A percentile compares a stretch with the other conserved stretches of the same genome.
phyloP scores from a whole-genome alignment of 2,797 vertebrate species.

The Brachymystax lenok region DNA sequence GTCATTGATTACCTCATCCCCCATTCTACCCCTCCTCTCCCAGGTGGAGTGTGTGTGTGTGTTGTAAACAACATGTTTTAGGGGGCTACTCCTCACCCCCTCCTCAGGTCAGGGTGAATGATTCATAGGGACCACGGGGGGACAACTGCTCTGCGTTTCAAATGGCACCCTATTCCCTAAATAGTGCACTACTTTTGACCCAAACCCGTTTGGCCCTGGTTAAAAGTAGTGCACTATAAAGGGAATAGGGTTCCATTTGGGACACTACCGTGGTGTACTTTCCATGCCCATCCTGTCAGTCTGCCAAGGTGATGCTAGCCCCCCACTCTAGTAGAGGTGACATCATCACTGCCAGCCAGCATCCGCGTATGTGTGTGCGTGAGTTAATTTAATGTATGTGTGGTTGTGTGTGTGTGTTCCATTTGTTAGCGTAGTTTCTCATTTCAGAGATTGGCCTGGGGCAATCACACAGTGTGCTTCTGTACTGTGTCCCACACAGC shows the following conservation, averaged over 20 bases:
- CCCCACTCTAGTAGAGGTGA: slow-evolving; percentile 54
- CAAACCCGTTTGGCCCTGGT: too few relatives aligned
- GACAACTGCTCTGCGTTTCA: background rate
- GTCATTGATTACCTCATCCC: slow-evolving; percentile 62
- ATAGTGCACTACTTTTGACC: too few relatives aligned
- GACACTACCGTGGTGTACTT: slow-evolving; percentile 6
- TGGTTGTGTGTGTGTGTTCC: slow-evolving; percentile 4
- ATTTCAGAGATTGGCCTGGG: slow-evolving; percentile 32
- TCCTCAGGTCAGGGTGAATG: slow-evolving; percentile 53
- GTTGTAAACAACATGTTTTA: slow-evolving; percentile 51
- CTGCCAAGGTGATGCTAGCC: slow-evolving; percentile 53
- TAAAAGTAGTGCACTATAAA: too few relatives aligned
- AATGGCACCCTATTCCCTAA: too few relatives aligned
- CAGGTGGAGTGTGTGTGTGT: slow-evolving; percentile 34
- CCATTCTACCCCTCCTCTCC: slow-evolving; percentile 19
- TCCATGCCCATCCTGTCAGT: slow-evolving; percentile 29
- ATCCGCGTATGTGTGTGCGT: slow-evolving; percentile 11
- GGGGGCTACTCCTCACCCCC: slow-evolving; percentile 37
- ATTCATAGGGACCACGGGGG: slow-evolving; percentile 53
- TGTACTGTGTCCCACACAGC: slow-evolving; percentile 10
- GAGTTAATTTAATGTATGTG: background rate
- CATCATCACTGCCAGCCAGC: slow-evolving; percentile 56
- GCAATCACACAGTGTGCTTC: slow-evolving; percentile 13
- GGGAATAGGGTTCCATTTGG: background rate
- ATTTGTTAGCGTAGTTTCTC: slow-evolving; percentile 25